Conservation (phyloP, 2,113 vertebrate species). For the Bombycilla garrulus region DNA sequence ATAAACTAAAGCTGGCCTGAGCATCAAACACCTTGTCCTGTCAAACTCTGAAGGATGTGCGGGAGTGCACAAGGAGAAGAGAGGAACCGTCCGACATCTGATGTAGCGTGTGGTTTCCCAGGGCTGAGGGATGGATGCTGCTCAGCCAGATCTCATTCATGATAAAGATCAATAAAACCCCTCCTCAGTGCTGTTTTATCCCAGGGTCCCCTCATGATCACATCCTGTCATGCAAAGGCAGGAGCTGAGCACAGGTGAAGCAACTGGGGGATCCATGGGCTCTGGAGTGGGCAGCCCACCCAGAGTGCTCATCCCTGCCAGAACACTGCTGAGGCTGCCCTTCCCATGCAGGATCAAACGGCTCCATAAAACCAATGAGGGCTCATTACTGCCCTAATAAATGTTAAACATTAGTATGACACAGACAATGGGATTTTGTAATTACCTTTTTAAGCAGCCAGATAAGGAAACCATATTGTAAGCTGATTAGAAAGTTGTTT, state of each 20-base stretch:
- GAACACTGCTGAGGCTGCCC: background rate
- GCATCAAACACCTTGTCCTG: slow-evolving; percentile 42
- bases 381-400: background rate
- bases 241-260: background rate
- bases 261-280: fast-evolving
- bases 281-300: background rate
- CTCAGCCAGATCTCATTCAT: background rate
- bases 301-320: background rate
- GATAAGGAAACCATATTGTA: background rate
- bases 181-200: background rate
- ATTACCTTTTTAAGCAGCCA: background rate
- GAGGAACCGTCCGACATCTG: background rate
- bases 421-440: background rate
- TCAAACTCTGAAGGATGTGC: background rate
- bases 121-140: background rate
- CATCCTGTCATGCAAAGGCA: background rate
- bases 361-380: background rate
- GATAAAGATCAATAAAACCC: background rate
- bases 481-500: background rate
- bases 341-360: background rate
- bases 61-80: background rate
- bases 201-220: fast-evolving
- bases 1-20: slow-evolving; percentile 48
- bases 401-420: background rate
- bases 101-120: background rate